phyloP scores from a whole-genome alignment of 2,888 invertebrate species.

The Acronicta leporina region DNA sequence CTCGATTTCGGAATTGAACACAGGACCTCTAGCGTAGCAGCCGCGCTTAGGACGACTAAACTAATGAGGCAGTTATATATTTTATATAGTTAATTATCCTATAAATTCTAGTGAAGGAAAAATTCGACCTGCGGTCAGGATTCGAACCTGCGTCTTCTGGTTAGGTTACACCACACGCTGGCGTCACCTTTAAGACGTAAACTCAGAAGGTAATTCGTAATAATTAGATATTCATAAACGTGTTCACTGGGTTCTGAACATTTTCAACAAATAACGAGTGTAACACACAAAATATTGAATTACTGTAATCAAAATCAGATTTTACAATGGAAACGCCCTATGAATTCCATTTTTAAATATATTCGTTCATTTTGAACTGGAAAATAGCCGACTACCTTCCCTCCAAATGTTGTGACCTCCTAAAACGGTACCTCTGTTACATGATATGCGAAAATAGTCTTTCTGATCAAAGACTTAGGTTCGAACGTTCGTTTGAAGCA shows the following conservation, averaged over 20 bases:
- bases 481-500: slow-evolving; percentile 28
- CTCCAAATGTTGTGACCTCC: slow-evolving; percentile 48
- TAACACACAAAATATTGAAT: not conserved
- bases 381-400: slow-evolving; percentile 46
- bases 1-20: no score
- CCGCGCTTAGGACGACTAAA: no score
- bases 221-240: not conserved
- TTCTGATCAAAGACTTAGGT: slow-evolving; percentile 36
- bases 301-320: slow-evolving; percentile 3
- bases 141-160: no score
- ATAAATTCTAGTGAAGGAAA: no score
- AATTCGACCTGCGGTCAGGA: no score
- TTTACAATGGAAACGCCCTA: slow-evolving; percentile 24
- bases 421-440: slow-evolving; percentile 28
- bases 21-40: no score
- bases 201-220: no score
- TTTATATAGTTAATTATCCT: no score
- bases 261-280: not conserved
- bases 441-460: slow-evolving; percentile 23
- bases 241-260: not conserved
- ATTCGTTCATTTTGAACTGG: slow-evolving; percentile 43
- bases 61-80: no score
- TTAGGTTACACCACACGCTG: no score
- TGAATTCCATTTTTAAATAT: slow-evolving; percentile 42
- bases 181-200: no score